phyloP scores from a whole-genome alignment of 2,797 vertebrate genomes.

The Cyprinella venusta region DNA sequence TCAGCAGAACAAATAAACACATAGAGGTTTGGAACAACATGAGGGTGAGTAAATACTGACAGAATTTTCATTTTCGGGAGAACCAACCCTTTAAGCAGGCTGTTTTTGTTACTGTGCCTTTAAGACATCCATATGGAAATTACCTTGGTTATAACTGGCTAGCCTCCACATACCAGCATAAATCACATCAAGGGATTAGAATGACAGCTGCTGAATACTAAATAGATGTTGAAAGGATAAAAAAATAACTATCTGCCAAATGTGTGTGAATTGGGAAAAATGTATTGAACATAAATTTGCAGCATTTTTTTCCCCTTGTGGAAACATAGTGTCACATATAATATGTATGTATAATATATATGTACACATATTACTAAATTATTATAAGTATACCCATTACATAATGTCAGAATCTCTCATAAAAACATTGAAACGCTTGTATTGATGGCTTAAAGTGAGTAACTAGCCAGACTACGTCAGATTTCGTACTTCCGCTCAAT shows the following conservation, averaged over 20 bases:
- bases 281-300: not conserved
- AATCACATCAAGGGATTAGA: constrained; percentile 18
- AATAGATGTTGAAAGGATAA: not conserved
- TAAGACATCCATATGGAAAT: constrained; percentile 18
- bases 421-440: not conserved
- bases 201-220: not conserved
- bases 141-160: not conserved
- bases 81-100: no score
- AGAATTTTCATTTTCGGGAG: no score
- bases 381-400: no score
- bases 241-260: not conserved
- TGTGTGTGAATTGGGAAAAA: not conserved
- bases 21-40: no score
- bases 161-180: not conserved
- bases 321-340: no score
- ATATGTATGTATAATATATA: no score
- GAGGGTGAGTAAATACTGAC: no score
- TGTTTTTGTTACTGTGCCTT: not conserved
- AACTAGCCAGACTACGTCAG: not conserved
- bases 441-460: not conserved
- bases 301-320: no score
- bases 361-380: no score
- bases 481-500: no score
- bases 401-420: not conserved
- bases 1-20: no score